A percentile compares a stretch with the other conserved stretches of the same genome.
Evolutionary conservation across 1,140 invertebrate species (phyloP).

Genomic region (Trypoxylus dichotomus): DNA sequence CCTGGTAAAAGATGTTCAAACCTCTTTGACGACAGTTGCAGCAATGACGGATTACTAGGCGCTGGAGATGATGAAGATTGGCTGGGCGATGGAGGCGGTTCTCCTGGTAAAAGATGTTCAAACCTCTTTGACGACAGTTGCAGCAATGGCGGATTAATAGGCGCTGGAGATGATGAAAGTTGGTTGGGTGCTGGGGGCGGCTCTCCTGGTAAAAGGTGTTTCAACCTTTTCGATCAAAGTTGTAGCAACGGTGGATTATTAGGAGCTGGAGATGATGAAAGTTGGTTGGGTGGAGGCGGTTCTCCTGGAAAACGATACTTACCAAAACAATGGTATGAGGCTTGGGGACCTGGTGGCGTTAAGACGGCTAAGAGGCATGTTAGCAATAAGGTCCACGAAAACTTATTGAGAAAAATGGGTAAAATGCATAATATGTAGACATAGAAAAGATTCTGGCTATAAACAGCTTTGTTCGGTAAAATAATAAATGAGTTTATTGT

Average conservation of each 20-base stretch:
- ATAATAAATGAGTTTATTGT: too few relatives aligned
- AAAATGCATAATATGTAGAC: not conserved
- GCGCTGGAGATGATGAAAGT: conserved; percentile 9
- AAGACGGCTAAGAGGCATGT: not conserved
- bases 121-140: conserved; percentile 24
- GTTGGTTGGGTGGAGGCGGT: conserved; percentile 22
- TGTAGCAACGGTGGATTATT: conserved; percentile 32
- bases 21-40: not conserved
- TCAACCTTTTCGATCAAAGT: conserved; percentile 32
- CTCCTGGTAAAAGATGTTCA: not conserved
- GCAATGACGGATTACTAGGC: not conserved
- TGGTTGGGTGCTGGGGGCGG: not conserved
- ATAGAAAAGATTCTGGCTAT: not conserved
- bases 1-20: conserved; percentile 29
- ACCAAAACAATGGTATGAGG: not conserved
- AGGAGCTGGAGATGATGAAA: conserved; percentile 28
- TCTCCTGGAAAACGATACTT: conserved; percentile 31
- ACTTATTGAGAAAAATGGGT: not conserved
- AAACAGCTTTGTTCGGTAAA: too few relatives aligned
- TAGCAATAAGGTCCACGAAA: not conserved
- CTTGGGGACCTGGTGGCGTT: not conserved
- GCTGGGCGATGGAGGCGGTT: not conserved
- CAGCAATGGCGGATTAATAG: not conserved
- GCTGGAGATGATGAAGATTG: not conserved
- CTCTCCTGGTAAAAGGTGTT: conserved; percentile 30